Conservation (phyloP, 92 coral and sea anemone species). For the Epizoanthus scotinus region DNA sequence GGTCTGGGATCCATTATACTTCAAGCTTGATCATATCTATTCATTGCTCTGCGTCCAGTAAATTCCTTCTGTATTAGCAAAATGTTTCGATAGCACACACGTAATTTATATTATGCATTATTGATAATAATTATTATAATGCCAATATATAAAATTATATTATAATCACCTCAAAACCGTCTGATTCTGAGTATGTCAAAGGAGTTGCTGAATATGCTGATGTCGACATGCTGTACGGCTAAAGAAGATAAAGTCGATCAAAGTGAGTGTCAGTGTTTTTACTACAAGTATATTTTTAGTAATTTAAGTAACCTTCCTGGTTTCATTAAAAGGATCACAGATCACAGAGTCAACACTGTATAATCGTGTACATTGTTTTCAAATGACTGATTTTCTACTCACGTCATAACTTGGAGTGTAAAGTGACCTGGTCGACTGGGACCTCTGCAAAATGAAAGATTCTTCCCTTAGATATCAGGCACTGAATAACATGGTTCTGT, state of each 20-base stretch:
- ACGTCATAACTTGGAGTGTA: constrained; percentile 34
- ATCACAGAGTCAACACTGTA: neutral
- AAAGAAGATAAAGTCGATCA: neutral
- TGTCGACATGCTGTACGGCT: constrained; percentile 21
- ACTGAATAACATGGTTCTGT: neutral
- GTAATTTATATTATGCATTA: too few species aligned
- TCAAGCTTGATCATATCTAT: too few species aligned
- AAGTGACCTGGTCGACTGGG: constrained; percentile 32
- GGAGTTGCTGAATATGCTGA: constrained; percentile 24
- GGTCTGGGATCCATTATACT: too few species aligned
- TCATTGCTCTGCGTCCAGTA: too few species aligned
- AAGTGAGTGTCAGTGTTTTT: neutral
- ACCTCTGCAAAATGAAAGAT: constrained; percentile 14
- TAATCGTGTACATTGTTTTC: too few species aligned
- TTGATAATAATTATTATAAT: neutral
- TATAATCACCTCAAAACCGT: constrained; percentile 34
- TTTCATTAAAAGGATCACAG: too few species aligned
- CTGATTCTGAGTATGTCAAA: constrained; percentile 17
- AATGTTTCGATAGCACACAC: too few species aligned
- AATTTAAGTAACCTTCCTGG: too few species aligned
- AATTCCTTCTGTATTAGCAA: too few species aligned
- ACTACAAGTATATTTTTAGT: neutral
- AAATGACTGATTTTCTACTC: neutral
- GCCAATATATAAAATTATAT: too few species aligned
- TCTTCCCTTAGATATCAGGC: neutral